Conservation (phyloP, 1,140 invertebrate species). For the Caenorhabditis elegans region WBcel235 BX284603.4:9335001-9335500, state of each 20-base stretch:
- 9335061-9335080: background rate
- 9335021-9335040: background rate
- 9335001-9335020: no score
- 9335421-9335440: no score
- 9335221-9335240: background rate
- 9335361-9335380: no score
- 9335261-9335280: background rate
- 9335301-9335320: no score
- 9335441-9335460: no score
- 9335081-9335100: background rate
- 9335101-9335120: background rate
- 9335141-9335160: background rate
- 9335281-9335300: background rate
- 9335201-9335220: conserved; percentile 12
- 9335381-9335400: no score
- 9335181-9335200: background rate
- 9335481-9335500: no score
- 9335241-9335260: background rate
- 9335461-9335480: no score
- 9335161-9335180: background rate
- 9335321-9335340: no score
- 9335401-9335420: no score
- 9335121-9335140: background rate
- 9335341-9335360: no score
- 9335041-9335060: background rate